Evolutionary conservation across 1,140 invertebrate species (phyloP), one percentile per base, ranked within the genome.

Genomic region (Heliconius congener): DNA sequence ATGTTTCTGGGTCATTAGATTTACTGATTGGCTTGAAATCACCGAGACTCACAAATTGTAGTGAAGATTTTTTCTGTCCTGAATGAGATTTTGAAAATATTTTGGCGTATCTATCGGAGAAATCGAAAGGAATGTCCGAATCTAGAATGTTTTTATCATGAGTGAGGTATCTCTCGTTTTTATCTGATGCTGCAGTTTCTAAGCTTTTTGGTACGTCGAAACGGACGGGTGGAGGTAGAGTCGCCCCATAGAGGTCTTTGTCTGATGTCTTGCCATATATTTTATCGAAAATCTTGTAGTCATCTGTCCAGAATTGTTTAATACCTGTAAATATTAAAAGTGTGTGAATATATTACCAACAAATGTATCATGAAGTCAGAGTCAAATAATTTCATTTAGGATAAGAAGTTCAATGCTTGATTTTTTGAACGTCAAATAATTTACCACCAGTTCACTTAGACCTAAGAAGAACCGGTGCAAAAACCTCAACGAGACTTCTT

Each of bases 191-290:
- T 37, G 84, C 81, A 30, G 74, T 50, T 66, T 84, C 83, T 30
- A 76, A 55, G 34, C 30, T 76, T 71, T 72, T 76, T 42, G 85
- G 84, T 2, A 84, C 71, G 5, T 83, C 83, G 23, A 81, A 88
- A 19, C 60, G 85, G 16, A 88, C 72, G 42, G 66, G 80, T 3
- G 90, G 81, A 39, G 91, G 93, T 57, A 93, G 74, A 8, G 85
- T 85, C 1, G 81, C 86, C 34, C 91, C 91, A 66, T 90, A 94
- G 0, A 94, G 82, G 3, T 93, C 87, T 74, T 88, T 90, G 73
- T 94, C 93, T 4, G 91, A 93, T 23, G 93, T 94, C 82, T 87
- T 92, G 3, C 91, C 91, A 71, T 93, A 94, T 18, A 93, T 81
- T 79, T 93, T 87, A 13, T 92, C 89, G 52, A 93, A 91, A 3